These are phyloP conservation scores for Hoplostethus mediterraneus DNA, from an alignment of 2,797 vertebrate genomes.

Conservation along the genomic window DNA sequence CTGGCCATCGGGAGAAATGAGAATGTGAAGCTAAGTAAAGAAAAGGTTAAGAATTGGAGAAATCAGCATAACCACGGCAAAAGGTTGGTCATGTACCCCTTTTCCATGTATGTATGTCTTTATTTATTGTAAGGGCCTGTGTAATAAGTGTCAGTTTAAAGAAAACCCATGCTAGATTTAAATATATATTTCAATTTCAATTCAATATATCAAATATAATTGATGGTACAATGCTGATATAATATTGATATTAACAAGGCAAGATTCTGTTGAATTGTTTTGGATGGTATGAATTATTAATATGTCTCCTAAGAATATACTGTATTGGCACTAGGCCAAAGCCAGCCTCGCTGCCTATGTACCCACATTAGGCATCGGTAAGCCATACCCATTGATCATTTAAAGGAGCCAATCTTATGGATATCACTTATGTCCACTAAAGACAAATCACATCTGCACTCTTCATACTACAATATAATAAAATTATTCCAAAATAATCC, in stretches of 20 bases:
- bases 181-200: no score
- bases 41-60: neutral
- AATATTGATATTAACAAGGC: constrained; percentile 28
- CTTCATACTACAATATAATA: neutral
- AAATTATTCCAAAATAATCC: constrained; percentile 18
- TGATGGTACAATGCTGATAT: constrained; percentile 2
- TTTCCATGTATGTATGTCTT: neutral
- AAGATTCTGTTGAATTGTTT: constrained; percentile 48
- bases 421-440: neutral
- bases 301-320: constrained; percentile 54
- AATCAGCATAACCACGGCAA: neutral
- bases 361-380: neutral
- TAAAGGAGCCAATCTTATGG: neutral
- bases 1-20: neutral
- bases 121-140: neutral
- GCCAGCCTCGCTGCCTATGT: neutral
- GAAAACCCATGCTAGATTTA: no score
- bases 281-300: constrained; percentile 58
- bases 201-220: neutral
- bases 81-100: neutral
- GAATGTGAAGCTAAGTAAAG: neutral
- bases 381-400: neutral
- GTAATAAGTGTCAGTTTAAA: neutral
- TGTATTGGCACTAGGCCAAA: constrained; percentile 43
- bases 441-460: neutral